Conservation (phyloP, 2,797 vertebrate species). For the Calcarius lapponicus region DNA sequence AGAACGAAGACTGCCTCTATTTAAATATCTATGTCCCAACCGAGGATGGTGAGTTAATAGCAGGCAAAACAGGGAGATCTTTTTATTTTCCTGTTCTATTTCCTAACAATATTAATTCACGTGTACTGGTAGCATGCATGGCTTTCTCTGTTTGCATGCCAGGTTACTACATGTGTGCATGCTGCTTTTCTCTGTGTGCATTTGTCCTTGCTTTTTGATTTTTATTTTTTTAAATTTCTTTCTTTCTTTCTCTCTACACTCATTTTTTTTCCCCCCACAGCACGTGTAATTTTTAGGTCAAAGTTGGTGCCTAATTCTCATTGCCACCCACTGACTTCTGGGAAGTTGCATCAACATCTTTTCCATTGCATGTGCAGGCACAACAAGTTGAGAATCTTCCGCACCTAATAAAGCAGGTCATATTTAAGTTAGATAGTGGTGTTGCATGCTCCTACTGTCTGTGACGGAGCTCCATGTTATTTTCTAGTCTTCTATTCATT, state of each 20-base stretch:
- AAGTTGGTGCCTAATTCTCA: conserved; percentile 76
- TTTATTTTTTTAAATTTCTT: background rate
- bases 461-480: conserved; percentile 95
- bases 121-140: conserved; percentile 78
- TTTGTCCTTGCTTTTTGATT: conserved; percentile 51
- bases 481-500: conserved; percentile 97
- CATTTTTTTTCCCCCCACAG: conserved; percentile 73
- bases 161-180: conserved; percentile 83
- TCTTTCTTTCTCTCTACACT: conserved; percentile 60
- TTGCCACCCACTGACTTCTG: conserved; percentile 79
- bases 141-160: conserved; percentile 86
- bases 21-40: conserved; percentile 99
- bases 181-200: conserved; percentile 76
- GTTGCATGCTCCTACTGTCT: conserved; percentile 90
- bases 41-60: conserved; percentile 97
- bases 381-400: conserved; percentile 82
- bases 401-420: conserved; percentile 78
- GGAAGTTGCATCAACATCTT: conserved; percentile 86
- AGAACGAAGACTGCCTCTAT: conserved; percentile 98
- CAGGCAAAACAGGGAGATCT: conserved; percentile 74
- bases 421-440: conserved; percentile 83
- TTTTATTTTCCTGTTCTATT: conserved; percentile 75
- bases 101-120: conserved; percentile 78
- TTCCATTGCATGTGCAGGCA: conserved; percentile 90
- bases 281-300: conserved; percentile 83